Base-by-base conservation (phyloP, 2,888 invertebrate species). In the Shargacucullia verbasci region DNA sequence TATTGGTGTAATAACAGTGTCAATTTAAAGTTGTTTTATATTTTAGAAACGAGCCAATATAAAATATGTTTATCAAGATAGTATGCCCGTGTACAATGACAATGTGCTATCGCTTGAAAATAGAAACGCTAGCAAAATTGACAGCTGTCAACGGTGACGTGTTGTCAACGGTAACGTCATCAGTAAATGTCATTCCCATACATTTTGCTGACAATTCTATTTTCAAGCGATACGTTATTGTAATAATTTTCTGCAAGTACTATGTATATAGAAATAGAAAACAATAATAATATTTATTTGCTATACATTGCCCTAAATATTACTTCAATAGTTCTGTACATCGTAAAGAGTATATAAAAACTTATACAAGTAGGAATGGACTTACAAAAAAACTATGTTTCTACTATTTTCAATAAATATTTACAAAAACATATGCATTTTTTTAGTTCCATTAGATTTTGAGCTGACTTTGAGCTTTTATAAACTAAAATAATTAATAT, bases 401-500 rank as follows among this genome's bases (percentile, higher is more conserved):
- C 80, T 82, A 82, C 76, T 73, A 56, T 76, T 76, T 77, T 80
- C 77, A 77, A 69, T 75, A 76, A 71, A 80, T 90, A 90, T 91
- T 83, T 90, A 91, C 90, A 90, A 83, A 74, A 56, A 68, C 59
- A 62, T 56, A 61, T 68, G 50, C 75, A 73, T 77, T 66, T 72
- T 29, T 66, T 73, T 72, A 63, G 68, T 76, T 68, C 68, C 61
- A 63, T 72, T 64, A 69, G 60, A 70, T 83, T 89, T 93, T 93
- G 93, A 94, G 93, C 93, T 92, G 82, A 85, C 88, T 93, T 94
- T 93, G 92, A 92, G 92, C 92, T 92, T 91, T 87, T 83, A 85
- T 43, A 86, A 91, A 91, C 88, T 90, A 92, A 90, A 87, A 76
- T 76, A 76, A 80, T 81, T 82, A 79, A 68, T 61, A 72, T 69